Conservation (phyloP, 1,140 invertebrate species). For the Nymphalis io region DNA sequence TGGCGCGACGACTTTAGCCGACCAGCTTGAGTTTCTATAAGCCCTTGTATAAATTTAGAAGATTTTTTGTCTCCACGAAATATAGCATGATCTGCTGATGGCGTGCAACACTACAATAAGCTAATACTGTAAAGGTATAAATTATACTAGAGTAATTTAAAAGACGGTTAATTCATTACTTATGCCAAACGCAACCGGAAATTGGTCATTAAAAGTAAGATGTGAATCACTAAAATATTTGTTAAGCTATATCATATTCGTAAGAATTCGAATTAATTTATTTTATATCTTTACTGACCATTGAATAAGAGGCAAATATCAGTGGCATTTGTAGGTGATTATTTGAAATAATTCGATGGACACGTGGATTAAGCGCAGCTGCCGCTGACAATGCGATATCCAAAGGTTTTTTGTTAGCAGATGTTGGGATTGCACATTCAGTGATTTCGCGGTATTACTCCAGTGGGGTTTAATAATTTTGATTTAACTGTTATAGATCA, state of each 20-base stretch:
- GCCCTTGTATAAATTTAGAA: constrained; percentile 11
- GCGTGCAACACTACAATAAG: constrained; percentile 11
- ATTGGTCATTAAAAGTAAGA: constrained; percentile 15
- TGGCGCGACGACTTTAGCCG: constrained; percentile 44
- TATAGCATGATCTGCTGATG: constrained; percentile 5
- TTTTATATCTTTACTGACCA: constrained; percentile 4
- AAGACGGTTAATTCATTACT: constrained; percentile 13
- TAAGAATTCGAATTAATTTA: constrained; percentile 14
- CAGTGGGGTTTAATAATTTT: background rate
- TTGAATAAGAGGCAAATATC: constrained; percentile 3
- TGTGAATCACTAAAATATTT: constrained; percentile 32
- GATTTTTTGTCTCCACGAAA: constrained; percentile 14
- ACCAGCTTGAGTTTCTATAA: constrained; percentile 16
- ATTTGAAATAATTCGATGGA: constrained; percentile 23
- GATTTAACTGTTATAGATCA: background rate
- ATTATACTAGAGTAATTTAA: constrained; percentile 8
- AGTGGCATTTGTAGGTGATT: constrained; percentile 24
- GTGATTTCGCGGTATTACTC: constrained; percentile 17
- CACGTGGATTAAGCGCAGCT: constrained; percentile 49
- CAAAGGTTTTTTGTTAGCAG: constrained; percentile 42
- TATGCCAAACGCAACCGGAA: constrained; percentile 25
- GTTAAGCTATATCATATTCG: constrained; percentile 10
- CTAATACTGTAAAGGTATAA: constrained; percentile 14
- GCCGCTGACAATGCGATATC: constrained; percentile 46
- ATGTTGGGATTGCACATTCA: constrained; percentile 39